A percentile compares a stretch with the other conserved stretches of the same genome.
Evolutionary conservation across 2,888 invertebrate genomes (phyloP).

Genomic region (Trachelus stipa): DNA sequence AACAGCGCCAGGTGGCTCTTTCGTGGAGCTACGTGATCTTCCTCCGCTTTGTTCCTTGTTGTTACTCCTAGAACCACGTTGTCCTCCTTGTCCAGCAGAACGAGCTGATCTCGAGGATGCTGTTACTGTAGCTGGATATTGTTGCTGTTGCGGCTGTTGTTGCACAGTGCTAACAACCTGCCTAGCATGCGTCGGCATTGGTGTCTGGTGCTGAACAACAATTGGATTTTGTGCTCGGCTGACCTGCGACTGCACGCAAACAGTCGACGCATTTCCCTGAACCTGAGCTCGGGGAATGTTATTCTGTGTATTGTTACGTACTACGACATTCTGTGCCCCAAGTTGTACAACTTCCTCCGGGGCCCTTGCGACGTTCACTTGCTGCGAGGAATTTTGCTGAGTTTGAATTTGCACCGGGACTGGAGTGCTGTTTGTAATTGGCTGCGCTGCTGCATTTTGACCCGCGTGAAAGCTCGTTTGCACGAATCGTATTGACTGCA

Average conservation of each 20-base stretch:
- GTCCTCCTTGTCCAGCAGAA: constrained; percentile 49
- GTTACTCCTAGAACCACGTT: constrained; percentile 52
- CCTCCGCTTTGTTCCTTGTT: constrained; percentile 58
- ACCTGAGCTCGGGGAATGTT: constrained; percentile 33
- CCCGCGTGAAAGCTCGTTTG: constrained; percentile 55
- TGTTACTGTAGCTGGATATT: constrained; percentile 47
- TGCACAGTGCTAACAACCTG: constrained; percentile 9
- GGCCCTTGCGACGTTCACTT: constrained; percentile 51
- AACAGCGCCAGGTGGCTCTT: constrained; percentile 89
- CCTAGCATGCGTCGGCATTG: constrained; percentile 22
- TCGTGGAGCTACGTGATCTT: constrained; percentile 71
- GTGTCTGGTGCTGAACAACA: constrained; percentile 55
- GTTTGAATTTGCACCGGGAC: constrained; percentile 28
- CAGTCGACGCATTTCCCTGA: constrained; percentile 34
- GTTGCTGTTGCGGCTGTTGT: constrained; percentile 43
- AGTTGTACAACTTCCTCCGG: constrained; percentile 55
- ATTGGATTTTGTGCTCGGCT: constrained; percentile 53
- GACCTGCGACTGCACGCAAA: constrained; percentile 34
- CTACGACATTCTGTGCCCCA: constrained; percentile 36
- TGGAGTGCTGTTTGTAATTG: constrained; percentile 1
- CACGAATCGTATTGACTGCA: constrained; percentile 62
- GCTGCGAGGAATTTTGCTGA: constrained; percentile 41
- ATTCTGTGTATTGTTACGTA: constrained; percentile 25
- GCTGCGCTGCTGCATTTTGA: constrained; percentile 22
- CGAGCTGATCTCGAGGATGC: constrained; percentile 52